These are phyloP conservation scores for Caloenas nicobarica DNA, from an alignment of 2,113 vertebrate species.

Conservation along the genomic window DNA sequence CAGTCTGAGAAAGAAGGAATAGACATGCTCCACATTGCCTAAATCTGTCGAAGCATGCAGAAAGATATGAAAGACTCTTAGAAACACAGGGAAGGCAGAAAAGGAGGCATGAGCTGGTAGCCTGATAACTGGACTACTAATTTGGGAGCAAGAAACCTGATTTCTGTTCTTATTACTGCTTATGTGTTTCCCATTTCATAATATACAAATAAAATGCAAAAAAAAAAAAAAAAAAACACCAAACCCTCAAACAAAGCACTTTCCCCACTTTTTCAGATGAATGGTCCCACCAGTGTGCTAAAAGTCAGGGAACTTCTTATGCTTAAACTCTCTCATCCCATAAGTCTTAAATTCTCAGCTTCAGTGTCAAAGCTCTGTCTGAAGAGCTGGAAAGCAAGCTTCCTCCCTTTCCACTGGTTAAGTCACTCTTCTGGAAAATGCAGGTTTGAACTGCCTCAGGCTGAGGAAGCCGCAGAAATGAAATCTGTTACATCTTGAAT, in stretches of 20 bases:
- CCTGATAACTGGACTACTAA: background rate
- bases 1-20: background rate
- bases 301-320: background rate
- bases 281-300: background rate
- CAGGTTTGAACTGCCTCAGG: slow-evolving; percentile 9
- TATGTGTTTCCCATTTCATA: background rate
- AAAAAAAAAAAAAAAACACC: background rate
- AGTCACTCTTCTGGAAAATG: background rate
- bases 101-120: background rate
- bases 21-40: background rate
- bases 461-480: slow-evolving; percentile 38
- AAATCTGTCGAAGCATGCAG: background rate
- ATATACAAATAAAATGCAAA: background rate
- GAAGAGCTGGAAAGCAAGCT: background rate
- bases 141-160: background rate
- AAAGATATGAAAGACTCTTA: background rate
- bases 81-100: background rate
- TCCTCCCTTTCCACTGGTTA: background rate
- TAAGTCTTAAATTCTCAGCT: background rate
- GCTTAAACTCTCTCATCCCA: background rate
- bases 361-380: background rate
- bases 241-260: too few relatives aligned
- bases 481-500: slow-evolving; percentile 1
- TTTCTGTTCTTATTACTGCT: background rate
- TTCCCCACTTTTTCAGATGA: background rate